A percentile compares a stretch with the other conserved stretches of the same genome.
These are phyloP conservation scores for Psophia crepitans DNA, from an alignment of 2,113 vertebrate genomes.

Conservation along the genomic window DNA sequence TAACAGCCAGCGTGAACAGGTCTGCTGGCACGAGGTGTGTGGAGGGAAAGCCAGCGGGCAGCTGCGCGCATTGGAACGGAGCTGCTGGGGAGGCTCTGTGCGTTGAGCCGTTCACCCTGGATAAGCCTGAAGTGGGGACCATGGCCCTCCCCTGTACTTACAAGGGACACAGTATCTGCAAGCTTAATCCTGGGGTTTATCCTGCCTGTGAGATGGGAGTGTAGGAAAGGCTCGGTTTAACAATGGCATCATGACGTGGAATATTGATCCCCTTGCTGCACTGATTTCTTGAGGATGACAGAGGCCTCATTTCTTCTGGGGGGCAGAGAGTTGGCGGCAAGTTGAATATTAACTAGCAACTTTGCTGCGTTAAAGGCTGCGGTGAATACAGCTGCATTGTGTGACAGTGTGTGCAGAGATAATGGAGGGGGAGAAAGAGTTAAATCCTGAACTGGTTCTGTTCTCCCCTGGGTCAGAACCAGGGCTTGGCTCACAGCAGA, in stretches of 20 bases:
- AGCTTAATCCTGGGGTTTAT: not conserved
- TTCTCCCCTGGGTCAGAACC: not conserved
- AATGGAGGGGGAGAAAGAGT: not conserved
- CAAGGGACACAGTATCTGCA: not conserved
- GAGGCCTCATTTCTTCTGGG: not conserved
- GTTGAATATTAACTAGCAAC: not conserved
- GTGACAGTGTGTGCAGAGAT: not conserved
- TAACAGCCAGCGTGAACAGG: rapidly evolving
- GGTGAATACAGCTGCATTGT: not conserved
- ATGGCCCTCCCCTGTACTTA: not conserved
- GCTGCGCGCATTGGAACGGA: not conserved
- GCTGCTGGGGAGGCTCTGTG: not conserved
- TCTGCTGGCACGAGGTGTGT: not conserved
- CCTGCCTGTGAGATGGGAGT: not conserved
- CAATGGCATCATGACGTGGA: not conserved
- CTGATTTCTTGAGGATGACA: not conserved
- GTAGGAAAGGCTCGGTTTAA: not conserved
- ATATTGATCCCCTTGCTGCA: not conserved
- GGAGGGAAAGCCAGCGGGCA: not conserved
- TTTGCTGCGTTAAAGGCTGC: not conserved
- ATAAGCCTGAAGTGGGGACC: not conserved
- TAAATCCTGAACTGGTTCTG: not conserved
- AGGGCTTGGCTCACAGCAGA: not conserved
- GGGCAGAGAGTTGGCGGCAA: not conserved
- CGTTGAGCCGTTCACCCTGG: not conserved